These are phyloP conservation scores for Sorex maritimensis DNA, from an alignment of 2,797 vertebrate species.

Conservation along the genomic window DNA sequence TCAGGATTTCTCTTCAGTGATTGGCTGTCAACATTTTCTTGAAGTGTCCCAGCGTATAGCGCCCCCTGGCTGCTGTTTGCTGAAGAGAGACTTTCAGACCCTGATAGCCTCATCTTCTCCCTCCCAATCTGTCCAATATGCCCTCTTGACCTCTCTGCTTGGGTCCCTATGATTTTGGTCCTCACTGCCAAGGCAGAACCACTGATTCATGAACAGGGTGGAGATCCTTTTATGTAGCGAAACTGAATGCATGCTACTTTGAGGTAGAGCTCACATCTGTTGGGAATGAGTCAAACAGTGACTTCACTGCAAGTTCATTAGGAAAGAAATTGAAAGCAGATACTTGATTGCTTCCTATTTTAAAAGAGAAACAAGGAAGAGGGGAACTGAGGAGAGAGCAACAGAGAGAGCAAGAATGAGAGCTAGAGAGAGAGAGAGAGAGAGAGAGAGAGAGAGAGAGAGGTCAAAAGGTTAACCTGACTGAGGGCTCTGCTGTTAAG, in stretches of 20 bases:
- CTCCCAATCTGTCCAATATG: rapidly evolving
- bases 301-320: neutral
- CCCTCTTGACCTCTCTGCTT: neutral
- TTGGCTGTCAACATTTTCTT: neutral
- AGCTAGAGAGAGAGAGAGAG: no score
- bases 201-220: neutral
- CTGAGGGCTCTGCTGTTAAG: neutral
- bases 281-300: no score
- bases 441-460: neutral
- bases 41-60: neutral
- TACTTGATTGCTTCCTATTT: neutral
- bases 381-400: no score
- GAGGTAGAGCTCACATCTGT: neutral
- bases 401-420: no score
- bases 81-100: neutral
- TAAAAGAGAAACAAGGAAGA: neutral
- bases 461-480: neutral
- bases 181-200: neutral
- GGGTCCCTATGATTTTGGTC: neutral
- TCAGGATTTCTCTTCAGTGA: neutral
- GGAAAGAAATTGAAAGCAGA: neutral
- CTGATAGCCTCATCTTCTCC: neutral
- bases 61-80: neutral
- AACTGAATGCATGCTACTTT: neutral
- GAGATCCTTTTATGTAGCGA: neutral